Evolutionary conservation across 1,140 invertebrate genomes (phyloP), one percentile per base, ranked within the genome.

Genomic region (Ips nitidus): DNA sequence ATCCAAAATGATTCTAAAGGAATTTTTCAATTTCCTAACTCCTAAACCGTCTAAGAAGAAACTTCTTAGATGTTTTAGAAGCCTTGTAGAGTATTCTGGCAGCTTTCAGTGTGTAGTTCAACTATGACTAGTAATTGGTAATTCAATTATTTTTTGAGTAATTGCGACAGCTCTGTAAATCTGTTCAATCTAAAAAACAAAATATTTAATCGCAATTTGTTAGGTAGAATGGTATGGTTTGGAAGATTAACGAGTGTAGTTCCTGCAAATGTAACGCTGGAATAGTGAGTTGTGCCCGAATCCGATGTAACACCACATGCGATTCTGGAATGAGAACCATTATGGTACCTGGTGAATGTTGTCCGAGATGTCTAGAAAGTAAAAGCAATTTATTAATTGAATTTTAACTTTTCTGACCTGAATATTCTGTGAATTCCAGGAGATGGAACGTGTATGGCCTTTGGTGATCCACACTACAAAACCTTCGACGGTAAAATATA

Each of bases 401-500:
- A 22, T 22, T 22, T 22, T 22, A 22, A 22, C 22, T 22, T 22
- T 22, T 22, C 22, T 22, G 22, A 55, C n/a, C 36, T 1, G 37
- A 55, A 1, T 37, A 52, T 52, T 64, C 8, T 64, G 39, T 61
- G 2, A 61, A 47, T 77, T 22, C 22, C 22, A 90, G 89, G 85
- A 64, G 91, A 95, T 62, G 94, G 93, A 3, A 90, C 94, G 0
- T 97, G 95, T 80, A 93, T 92, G 0, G 94, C 95, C 0, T 97
- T 94, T 78, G 94, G 94, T 1, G 94, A 97, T 81, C 94, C 94
- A 1, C 94, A 97, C 77, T 97, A 96, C 78, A 88, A 91, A 73
- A 96, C 94, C 3, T 98, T 97, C 79, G 95, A 98, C 76, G 94
- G 94, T 36, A 90, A 91, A 75, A 92, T 94, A 69, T 94, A 92